These are phyloP conservation scores for Manis pentadactyla DNA, from an alignment of 2,797 vertebrate species.

Conservation along the genomic window DNA sequence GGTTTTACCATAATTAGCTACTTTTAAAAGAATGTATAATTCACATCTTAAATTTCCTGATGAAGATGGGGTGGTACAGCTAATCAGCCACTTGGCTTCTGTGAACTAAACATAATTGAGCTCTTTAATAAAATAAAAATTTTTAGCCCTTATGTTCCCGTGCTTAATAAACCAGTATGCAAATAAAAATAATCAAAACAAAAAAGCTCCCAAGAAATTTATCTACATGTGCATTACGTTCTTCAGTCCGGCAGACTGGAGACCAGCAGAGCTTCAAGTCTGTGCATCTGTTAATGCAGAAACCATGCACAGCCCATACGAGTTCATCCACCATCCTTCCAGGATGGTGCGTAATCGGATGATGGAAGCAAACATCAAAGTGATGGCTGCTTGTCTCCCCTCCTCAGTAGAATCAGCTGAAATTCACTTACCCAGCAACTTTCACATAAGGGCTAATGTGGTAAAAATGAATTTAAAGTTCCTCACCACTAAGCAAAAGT, in stretches of 20 bases:
- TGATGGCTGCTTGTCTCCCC: not conserved
- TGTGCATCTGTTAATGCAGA: rapidly evolving
- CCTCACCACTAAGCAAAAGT: not conserved
- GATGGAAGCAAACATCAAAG: not conserved
- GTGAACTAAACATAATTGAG: not conserved
- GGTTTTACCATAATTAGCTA: conserved; percentile 19
- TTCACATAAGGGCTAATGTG: not conserved
- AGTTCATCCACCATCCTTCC: not conserved
- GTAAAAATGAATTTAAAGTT: not conserved
- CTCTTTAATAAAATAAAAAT: conserved; percentile 47
- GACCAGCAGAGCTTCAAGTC: not conserved
- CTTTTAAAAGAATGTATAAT: conserved; percentile 14
- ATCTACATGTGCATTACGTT: rapidly evolving
- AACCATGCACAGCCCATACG: rapidly evolving
- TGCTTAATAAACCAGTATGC: not conserved
- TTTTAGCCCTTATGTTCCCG: not conserved
- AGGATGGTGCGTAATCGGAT: too few species aligned
- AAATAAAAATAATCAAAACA: not conserved
- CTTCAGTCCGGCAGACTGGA: not conserved
- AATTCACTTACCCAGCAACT: not conserved
- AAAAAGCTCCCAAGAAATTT: not conserved
- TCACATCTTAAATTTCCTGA: conserved; percentile 42
- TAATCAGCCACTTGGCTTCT: conserved; percentile 48
- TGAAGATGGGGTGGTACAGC: not conserved
- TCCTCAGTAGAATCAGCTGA: not conserved